These are phyloP conservation scores for Lycophotia porphyrea DNA, from an alignment of 2,888 invertebrate genomes.

Conservation along the genomic window DNA sequence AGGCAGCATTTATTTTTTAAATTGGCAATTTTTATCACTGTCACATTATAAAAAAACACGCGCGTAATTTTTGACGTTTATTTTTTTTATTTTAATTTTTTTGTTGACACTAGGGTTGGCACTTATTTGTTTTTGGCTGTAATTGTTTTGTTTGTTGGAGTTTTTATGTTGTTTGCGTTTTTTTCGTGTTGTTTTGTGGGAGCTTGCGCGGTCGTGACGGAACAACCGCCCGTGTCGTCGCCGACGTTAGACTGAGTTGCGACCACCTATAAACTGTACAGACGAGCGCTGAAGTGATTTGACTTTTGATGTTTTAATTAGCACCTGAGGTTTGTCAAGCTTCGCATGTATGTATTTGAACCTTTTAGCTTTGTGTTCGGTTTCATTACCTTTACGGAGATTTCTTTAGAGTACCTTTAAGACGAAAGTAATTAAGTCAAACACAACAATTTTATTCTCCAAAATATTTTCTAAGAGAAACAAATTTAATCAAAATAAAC, in stretches of 20 bases:
- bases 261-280: slow-evolving; percentile 72
- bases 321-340: slow-evolving; percentile 53
- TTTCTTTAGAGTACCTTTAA: neutral
- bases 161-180: slow-evolving; percentile 67
- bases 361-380: slow-evolving; percentile 17
- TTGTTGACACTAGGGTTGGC: slow-evolving; percentile 65
- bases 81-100: slow-evolving; percentile 51
- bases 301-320: slow-evolving; percentile 69
- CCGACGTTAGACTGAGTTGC: slow-evolving; percentile 82
- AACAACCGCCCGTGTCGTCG: slow-evolving; percentile 75
- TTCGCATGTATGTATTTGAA: slow-evolving; percentile 41
- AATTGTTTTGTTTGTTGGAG: slow-evolving; percentile 69
- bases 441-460: too few relatives aligned
- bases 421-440: slow-evolving; percentile 10
- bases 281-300: slow-evolving; percentile 70
- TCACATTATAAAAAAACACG: slow-evolving; percentile 63
- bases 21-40: slow-evolving; percentile 65
- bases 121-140: slow-evolving; percentile 66
- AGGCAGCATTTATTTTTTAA: slow-evolving; percentile 67
- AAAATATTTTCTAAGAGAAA: neutral
- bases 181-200: slow-evolving; percentile 67
- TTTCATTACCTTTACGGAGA: slow-evolving; percentile 4
- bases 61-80: slow-evolving; percentile 43
- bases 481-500: neutral
- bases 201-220: slow-evolving; percentile 66